Base-by-base conservation (phyloP, 2,797 vertebrate genomes). In the Amazona finschi region DNA sequence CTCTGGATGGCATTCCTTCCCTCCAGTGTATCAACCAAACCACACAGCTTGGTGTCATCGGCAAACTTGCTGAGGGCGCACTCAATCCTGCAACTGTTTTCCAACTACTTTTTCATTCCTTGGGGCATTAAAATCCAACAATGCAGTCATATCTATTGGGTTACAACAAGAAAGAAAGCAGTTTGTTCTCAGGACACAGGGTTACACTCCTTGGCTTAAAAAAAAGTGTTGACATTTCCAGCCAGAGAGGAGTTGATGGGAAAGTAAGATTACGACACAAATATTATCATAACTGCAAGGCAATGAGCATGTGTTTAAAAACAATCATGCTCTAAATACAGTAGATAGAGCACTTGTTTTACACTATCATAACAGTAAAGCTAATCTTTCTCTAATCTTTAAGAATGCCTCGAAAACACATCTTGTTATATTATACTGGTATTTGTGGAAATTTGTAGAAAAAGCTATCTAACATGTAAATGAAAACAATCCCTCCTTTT, bases 391-490 rank as follows among this genome's bases (percentile, higher is more conserved):
- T 31, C 18, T 58, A 83, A 87, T 83, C 61, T 83, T 87, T 80
- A 82, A 73, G 25, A 86, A 89, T 86, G 36, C 39, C 9, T 75
- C 57, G 28, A 49, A 94, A 95, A 86, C 16, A 55, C 8, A 64
- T 64, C 66, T 85, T 75, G 53, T 83, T 49, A 85, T 80, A 93
- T 88, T 46, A 81, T 28, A 46, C 14, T 55, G 50, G 44, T 81
- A 46, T 78, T 92, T 86, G 77, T 70, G 88, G 39, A 44, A 60
- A 66, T 86, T 76, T 64, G 27, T 67, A 74, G 80, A 87, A 64
- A 65, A 30, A 14, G 22, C 19, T 36, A 22, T 64, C 33, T 75
- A 84, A 89, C 39, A 81, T 15, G 15, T 2, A 92, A 71, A 89
- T 79, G 33, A 82, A 86, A 93, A 49, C 25, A 65, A 74, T 53